Conservation (phyloP, 2,797 vertebrate genomes). For the Garrulus glandarius region DNA sequence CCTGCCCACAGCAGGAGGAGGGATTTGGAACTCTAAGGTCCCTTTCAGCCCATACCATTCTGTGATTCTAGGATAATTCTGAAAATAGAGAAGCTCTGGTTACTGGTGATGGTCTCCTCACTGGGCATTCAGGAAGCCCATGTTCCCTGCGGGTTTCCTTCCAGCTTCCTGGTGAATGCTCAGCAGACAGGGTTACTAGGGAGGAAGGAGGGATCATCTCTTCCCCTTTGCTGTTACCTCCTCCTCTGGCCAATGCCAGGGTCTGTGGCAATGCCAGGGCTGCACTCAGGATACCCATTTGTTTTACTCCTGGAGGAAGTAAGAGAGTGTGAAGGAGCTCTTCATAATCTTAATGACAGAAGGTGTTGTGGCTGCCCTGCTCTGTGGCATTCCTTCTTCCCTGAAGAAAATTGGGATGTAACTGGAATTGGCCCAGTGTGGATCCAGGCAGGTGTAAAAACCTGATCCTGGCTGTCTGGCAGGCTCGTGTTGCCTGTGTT, state of each 20-base stretch:
- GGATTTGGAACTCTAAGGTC: background rate
- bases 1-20: background rate
- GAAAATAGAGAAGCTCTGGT: background rate
- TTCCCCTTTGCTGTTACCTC: background rate
- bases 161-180: background rate
- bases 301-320: background rate
- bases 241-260: background rate
- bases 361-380: background rate
- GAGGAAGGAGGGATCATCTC: background rate
- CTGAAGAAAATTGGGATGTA: background rate
- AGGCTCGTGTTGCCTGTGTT: rapidly evolving
- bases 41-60: background rate
- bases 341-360: background rate
- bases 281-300: background rate
- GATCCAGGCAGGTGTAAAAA: background rate
- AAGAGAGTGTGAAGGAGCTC: background rate
- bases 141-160: background rate
- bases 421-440: background rate
- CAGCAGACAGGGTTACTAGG: background rate
- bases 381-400: background rate
- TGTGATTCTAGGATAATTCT: background rate
- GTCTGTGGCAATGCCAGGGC: background rate
- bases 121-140: background rate
- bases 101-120: background rate
- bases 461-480: background rate